Percentiles rank a stretch among this genome's conserved stretches.
Evolutionary conservation across 2,888 invertebrate genomes (phyloP).

Genomic region (Imbricaverruca yamaguchii): DNA sequence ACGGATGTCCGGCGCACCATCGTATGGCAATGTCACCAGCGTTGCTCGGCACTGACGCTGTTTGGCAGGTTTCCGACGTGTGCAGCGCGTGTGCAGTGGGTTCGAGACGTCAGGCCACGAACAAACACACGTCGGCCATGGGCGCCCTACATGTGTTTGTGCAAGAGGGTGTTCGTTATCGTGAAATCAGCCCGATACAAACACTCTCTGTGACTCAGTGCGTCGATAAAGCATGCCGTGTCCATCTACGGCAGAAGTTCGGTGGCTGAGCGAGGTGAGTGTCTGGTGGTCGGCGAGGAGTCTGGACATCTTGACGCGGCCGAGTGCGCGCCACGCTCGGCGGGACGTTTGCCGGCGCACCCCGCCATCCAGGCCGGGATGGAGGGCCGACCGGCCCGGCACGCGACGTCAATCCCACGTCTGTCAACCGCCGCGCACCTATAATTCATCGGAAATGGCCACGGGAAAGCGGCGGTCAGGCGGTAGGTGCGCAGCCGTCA

Average conservation of each 20-base stretch:
- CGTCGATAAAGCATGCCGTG: not conserved
- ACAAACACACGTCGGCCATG: no score
- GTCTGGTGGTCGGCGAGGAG: not conserved
- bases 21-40: no score
- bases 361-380: not conserved
- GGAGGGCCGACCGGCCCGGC: not conserved
- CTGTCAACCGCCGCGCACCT: not conserved
- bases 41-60: no score
- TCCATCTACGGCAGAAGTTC: not conserved
- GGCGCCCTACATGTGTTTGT: no score
- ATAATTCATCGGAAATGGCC: constrained; percentile 10
- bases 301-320: not conserved
- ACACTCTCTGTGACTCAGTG: no score
- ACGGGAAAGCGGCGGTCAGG: not conserved
- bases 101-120: no score
- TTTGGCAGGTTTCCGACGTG: no score
- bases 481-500: not conserved
- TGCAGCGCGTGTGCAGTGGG: no score
- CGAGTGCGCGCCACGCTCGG: not conserved
- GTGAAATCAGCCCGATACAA: no score
- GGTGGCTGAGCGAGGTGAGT: not conserved
- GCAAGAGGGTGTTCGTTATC: no score
- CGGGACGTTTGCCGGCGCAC: not conserved
- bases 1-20: no score
- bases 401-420: constrained; percentile 4